Evolutionary conservation across 2,113 vertebrate genomes (phyloP), one percentile per base, ranked within the genome.

Genomic region (Petrocephalus zakoni): DNA sequence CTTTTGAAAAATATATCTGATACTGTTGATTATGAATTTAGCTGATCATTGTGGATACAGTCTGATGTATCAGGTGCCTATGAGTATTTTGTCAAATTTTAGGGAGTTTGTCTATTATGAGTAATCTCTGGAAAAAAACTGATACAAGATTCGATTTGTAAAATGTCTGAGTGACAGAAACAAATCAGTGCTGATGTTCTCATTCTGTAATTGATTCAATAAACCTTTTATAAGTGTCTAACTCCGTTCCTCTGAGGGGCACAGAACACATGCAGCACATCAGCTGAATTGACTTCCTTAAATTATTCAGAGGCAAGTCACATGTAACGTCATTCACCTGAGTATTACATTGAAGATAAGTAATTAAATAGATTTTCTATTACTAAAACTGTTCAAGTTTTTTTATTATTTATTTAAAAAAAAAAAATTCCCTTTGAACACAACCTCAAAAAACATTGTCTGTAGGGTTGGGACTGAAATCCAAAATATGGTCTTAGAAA

Each of bases 261-360:
- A 90, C 78, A 89, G 64, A 81, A 93, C 93, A 93, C 91, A 89
- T 94, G 93, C 93, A 91, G 90, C 92, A 92, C 92, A 93, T 93
- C 89, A 91, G 88, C 89, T 87, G 91, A 87, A 91, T 90, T 92
- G 93, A 90, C 89, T 88, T 93, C 90, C 89, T 90, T 94, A 92
- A 94, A 94, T 94, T 91, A 94, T 94, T 93, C 90, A 94, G 86
- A 53, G 91, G 91, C 87, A 92, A 72, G 89, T 90, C 89, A 88
- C 90, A 87, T 90, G 91, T 92, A 91, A 90, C 92, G 89, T 91
- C 89, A 89, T 72, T 94, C 89, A 92, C 47, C 88, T 90, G 85
- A 78, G 37, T 8, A 19, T 42, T 78, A 78, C 34, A 37, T 19
- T 78, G 34, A 34, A 42, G 34, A 78, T 17, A 37, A 75, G 15